These are phyloP conservation scores for Myrmecophaga tridactyla DNA, from an alignment of 2,113 vertebrate species.

Conservation along the genomic window DNA sequence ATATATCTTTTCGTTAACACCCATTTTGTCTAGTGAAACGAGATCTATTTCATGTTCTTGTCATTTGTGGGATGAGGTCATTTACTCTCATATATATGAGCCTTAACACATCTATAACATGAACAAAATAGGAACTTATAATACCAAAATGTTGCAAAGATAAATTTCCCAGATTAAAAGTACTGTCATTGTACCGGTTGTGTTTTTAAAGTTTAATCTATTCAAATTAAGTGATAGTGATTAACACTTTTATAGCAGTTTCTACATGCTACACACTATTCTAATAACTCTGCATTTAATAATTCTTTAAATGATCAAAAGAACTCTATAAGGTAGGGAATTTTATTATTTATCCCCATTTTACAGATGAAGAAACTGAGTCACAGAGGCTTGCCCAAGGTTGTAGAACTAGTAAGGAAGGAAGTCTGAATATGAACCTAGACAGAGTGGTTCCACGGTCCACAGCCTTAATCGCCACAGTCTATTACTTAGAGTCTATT, in stretches of 20 bases:
- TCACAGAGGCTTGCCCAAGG: neutral
- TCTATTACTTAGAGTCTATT: too few species aligned
- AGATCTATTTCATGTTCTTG: neutral
- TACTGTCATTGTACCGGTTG: neutral
- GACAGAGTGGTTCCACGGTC: too few species aligned
- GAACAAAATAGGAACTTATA: neutral
- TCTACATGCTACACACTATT: neutral
- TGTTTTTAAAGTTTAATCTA: neutral
- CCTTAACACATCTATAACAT: neutral
- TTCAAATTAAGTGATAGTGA: neutral
- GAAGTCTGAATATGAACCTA: neutral
- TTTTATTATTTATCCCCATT: neutral
- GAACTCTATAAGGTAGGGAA: neutral
- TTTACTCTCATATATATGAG: neutral
- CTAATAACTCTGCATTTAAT: neutral
- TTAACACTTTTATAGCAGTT: neutral
- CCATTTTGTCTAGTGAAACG: neutral
- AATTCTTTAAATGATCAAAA: conserved; percentile 6
- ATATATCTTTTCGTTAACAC: neutral
- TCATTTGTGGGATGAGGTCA: neutral
- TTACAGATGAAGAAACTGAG: neutral
- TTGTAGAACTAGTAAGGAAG: neutral
- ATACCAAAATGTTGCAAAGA: neutral
- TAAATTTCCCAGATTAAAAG: neutral
- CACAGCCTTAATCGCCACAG: neutral